Evolutionary conservation across 1,140 invertebrate species (phyloP), one percentile per base, ranked within the genome.

Genomic region (Dreissena polymorpha): DNA sequence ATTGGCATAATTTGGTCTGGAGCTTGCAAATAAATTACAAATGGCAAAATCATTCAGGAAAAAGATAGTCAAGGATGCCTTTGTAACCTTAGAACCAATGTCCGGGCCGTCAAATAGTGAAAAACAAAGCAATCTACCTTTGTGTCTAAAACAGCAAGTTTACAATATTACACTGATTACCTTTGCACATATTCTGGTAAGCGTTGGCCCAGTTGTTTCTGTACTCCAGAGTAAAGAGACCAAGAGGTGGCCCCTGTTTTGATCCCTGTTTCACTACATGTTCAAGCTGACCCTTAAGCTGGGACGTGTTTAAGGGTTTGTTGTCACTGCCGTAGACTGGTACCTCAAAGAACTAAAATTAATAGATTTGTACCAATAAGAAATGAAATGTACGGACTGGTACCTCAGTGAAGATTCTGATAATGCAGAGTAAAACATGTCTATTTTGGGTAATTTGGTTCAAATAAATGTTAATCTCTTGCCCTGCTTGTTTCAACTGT

Each of bases 191-290:
- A 72, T 95, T 89, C 73, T 95, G 93, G 91, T 97, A 97, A 64
- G 95, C 94, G 85, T 95, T 93, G 5, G 95, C 95, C 97, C 97
- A 98, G 67, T 94, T 95, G 91, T 98, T 96, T 85, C 97, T 94
- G 86, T 96, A 94, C 88, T 97, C 95, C 53, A 96, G 95, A 7
- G 97, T 97, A 23, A 98, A 94, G 86, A 97, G 94, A 29, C 97
- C 97, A 89, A 97, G 92, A 16, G 95, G 94, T 82, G 93, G 87
- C 27, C 83, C 86, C 10, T 90, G 78, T 27, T 90, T 51, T 0
- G 91, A 83, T 0, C 93, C 94, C 60, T 94, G 88, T 18, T 94
- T 89, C 1, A 95, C 91, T 25, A 96, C 94, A 60, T 93, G 90
- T 75, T 94, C 90, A 10, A 97, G 90, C 69, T 94, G 93, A 57